phyloP scores from a whole-genome alignment of 23 tunicate species.

The Oikopleura dioica region DNA sequence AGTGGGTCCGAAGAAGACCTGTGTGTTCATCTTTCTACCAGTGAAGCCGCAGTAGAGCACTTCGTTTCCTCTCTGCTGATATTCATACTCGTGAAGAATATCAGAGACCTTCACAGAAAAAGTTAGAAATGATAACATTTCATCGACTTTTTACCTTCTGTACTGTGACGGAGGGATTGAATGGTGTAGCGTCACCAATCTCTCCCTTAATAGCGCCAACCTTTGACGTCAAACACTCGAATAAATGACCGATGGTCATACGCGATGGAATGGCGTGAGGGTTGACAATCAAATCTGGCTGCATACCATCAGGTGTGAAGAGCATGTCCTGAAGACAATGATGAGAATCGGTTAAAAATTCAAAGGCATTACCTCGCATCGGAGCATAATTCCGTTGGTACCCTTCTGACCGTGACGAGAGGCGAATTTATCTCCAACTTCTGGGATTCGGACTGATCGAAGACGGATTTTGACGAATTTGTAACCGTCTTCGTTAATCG shows the following conservation, averaged over 20 bases:
- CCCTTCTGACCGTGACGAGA: constrained; percentile 99
- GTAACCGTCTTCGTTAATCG: constrained; percentile 96
- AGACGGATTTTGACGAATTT: constrained; percentile 82
- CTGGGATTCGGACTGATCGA: constrained; percentile 82
- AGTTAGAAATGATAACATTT: background rate
- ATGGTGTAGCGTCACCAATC: constrained; percentile 97
- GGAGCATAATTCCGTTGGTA: constrained; percentile 78
- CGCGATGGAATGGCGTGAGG: constrained; percentile 99
- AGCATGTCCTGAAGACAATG: constrained; percentile 54
- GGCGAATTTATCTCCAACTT: constrained; percentile 94
- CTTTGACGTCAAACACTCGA: constrained; percentile 71
- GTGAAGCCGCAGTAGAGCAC: constrained; percentile 91
- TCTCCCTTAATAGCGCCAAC: constrained; percentile 96
- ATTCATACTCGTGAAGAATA: constrained; percentile 78
- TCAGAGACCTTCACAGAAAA: constrained; percentile 32
- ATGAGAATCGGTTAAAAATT: background rate
- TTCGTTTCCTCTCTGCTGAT: constrained; percentile 98
- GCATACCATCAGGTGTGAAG: constrained; percentile 87
- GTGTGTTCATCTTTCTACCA: constrained; percentile 83
- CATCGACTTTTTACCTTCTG: constrained; percentile 23
- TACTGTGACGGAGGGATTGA: constrained; percentile 92
- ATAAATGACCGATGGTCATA: constrained; percentile 98
- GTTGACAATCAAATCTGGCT: constrained; percentile 89
- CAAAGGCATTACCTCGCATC: constrained; percentile 55
- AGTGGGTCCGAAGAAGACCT: constrained; percentile 89